Base-by-base conservation (phyloP, 2,888 invertebrate species). In the Pterostichus madidus region DNA sequence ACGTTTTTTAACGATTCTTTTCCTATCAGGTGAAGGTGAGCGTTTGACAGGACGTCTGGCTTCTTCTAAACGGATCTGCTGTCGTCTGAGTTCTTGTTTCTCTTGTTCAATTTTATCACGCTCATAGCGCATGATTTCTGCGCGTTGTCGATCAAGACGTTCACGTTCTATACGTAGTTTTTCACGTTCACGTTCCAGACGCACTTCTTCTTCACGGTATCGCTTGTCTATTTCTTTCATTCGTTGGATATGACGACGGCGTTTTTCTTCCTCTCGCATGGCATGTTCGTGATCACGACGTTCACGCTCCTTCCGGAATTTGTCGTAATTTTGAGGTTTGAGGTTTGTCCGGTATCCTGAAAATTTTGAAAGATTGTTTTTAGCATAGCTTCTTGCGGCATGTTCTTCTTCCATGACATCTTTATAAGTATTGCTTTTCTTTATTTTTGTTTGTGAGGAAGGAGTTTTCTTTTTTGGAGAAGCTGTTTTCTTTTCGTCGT, bases 71-170 rank as follows among this genome's bases (percentile, higher is more conserved):
- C 88, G 86, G 90, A 96, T 91, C 88, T 96, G 95, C 84, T 96
- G 95, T 83, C 96, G 92, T 89, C 96, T 95, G 83, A 97, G 90
- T 87, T 97, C 97, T 86, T 97, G 92, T 86, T 96, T 93, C 88
- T 97, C 97, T 86, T 95, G 88, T 85, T 92, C 92, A 46, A 90
- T 84, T 83, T 89, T 89, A 4, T 97, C 97, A 13, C 97, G 92
- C 88, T 97, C 97, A 85, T 97, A 89, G 77, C 96, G 93, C 85
- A 97, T 91, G 31, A 97, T 89, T 88, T 98, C 97, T 15, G 95
- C 95, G 89, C 96, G 96, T 88, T 97, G 97, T 2, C 96, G 93
- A 88, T 98, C 98, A 79, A 98, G 94, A 86, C 95, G 94, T 87
- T 97, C 97, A 24, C 97, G 93, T 90, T 98, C 98, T 11, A 96